Evolutionary conservation across 1,140 invertebrate species (phyloP).

Genomic region (Sminthurides bifidus): DNA sequence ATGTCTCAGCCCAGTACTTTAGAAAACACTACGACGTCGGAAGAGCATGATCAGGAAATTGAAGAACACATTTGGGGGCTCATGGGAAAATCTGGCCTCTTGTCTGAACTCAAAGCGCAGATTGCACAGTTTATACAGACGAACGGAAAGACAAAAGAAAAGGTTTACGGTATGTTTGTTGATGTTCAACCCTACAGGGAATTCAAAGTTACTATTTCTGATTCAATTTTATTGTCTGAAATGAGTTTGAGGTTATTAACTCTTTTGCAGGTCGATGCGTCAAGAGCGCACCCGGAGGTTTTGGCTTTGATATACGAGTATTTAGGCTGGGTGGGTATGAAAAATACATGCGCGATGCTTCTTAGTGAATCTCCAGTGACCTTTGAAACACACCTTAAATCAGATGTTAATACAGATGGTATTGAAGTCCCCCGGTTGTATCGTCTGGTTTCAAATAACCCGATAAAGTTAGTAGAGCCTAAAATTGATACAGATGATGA

Average conservation of each 20-base stretch:
- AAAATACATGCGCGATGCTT: slow-evolving; percentile 10
- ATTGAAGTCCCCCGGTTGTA: no score
- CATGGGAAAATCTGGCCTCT: slow-evolving; percentile 10
- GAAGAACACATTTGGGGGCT: slow-evolving; percentile 18
- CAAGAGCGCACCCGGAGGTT: slow-evolving; percentile 3
- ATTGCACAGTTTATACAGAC: slow-evolving; percentile 17
- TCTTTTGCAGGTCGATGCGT: slow-evolving; percentile 6
- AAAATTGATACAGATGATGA: no score
- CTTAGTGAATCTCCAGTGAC: slow-evolving; percentile 13
- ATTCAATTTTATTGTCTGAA: no score
- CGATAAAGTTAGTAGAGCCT: no score
- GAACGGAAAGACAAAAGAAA: slow-evolving; percentile 9
- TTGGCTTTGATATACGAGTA: slow-evolving; percentile 17
- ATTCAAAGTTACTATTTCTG: no score
- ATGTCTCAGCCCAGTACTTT: background rate
- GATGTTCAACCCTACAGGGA: no score
- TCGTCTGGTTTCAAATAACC: no score
- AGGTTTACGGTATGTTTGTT: slow-evolving; percentile 5
- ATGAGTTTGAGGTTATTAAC: background rate
- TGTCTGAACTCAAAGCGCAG: slow-evolving; percentile 14
- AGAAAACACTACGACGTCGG: background rate
- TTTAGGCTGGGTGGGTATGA: slow-evolving; percentile 21
- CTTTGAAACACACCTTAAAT: no score
- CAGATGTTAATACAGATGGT: no score
- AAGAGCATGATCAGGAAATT: slow-evolving; percentile 6